phyloP scores from a whole-genome alignment of 1,140 invertebrate genomes.

The Odontomachus brunneus region DNA sequence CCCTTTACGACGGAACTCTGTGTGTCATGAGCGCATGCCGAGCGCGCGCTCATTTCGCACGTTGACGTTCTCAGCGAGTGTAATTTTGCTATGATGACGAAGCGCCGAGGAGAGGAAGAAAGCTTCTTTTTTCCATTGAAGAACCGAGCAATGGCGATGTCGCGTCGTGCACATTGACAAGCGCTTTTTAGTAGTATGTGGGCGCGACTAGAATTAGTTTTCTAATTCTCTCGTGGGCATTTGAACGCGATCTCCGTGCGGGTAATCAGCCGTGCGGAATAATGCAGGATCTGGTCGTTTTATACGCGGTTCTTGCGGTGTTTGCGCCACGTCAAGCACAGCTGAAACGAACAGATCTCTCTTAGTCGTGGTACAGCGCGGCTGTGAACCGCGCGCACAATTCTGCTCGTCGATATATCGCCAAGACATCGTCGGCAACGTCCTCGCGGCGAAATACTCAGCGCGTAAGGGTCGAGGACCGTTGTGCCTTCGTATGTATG shows the following conservation, averaged over 20 bases:
- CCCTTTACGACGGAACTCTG: slow-evolving; percentile 85
- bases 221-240: slow-evolving; percentile 52
- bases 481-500: slow-evolving; percentile 82
- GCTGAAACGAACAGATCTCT: slow-evolving; percentile 34
- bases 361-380: too few species aligned
- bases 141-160: not conserved
- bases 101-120: not conserved
- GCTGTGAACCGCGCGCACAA: not conserved
- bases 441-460: slow-evolving; percentile 82
- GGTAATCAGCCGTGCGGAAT: not conserved
- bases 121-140: not conserved
- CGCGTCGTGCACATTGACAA: not conserved
- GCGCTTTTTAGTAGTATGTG: too few species aligned
- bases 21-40: slow-evolving; percentile 78
- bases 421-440: slow-evolving; percentile 58
- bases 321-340: not conserved
- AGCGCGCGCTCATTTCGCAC: slow-evolving; percentile 79
- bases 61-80: slow-evolving; percentile 82
- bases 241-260: slow-evolving; percentile 28
- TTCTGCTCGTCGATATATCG: slow-evolving; percentile 32
- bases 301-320: not conserved
- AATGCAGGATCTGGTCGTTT: slow-evolving; percentile 10
- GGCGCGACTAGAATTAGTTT: slow-evolving; percentile 8
- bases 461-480: slow-evolving; percentile 85
- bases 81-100: slow-evolving; percentile 83